Base-by-base conservation (phyloP, 2,888 invertebrate species). In the Merodon equestris region DNA sequence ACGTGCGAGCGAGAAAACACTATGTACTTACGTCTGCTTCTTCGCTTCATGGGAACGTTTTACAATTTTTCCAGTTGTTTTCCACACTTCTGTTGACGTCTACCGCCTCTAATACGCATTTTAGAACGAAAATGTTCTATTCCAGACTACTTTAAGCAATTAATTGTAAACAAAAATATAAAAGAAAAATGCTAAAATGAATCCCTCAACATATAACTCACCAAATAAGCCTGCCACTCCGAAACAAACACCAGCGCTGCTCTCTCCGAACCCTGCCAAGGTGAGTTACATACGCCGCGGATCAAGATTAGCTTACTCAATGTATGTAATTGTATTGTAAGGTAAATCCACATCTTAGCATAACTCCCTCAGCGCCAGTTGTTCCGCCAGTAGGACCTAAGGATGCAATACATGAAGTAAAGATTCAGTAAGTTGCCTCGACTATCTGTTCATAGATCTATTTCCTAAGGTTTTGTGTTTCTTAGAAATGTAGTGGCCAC, bases 401-500 rank as follows among this genome's bases (percentile, higher is more conserved):
- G 84, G 91, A 92, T 86, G 91, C 91, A 1, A 91, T 90, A 81
- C 92, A 90, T 82, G 91, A 92, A 82, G 90, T 92, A 13, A 92
- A 91, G 87, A 85, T 92, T 72, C 92, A 92, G 92, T 92, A 86
- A 90, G 91, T 86, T 14, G 14, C 9, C 2, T 15, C 10, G 5
- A 9, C 12, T n/a, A n/a, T n/a, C n/a, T n/a, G n/a, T n/a, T 50
- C n/a, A 18, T 3, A 44, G 4, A n/a, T 44, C 1, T 44, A n/a
- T 27, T 40, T n/a, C n/a, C 9, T 7, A 10, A 40, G 19, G 27
- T 44, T 9, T 2, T 27, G 76, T 70, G 2, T 1, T 47, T 81
- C 74, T 5, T 64, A 95, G 95, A 85, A 96, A 95, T 86, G 94
- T 95, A 85, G 95, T 96, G 0, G 93, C 95, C 18, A 95, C 95